phyloP scores from a whole-genome alignment of 2,888 invertebrate species.

The Minunthozetes semirufus region DNA sequence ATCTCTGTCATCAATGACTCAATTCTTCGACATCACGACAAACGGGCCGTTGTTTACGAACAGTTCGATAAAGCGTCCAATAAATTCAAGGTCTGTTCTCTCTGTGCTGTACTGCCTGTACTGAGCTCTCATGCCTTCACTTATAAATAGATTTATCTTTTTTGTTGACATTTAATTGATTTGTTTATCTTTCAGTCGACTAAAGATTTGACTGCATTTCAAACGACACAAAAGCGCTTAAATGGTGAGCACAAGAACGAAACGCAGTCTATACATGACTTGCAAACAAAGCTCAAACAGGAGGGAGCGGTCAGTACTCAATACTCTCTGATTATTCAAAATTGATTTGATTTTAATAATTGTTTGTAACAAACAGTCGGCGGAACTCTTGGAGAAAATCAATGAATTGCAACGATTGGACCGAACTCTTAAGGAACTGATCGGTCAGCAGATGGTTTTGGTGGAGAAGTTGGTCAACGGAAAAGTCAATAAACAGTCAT shows the following conservation, averaged over 20 bases:
- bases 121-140: no score
- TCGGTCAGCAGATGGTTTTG: slow-evolving; percentile 52
- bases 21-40: slow-evolving; percentile 56
- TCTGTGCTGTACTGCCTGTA: no score
- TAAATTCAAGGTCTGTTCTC: slow-evolving; percentile 52
- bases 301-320: slow-evolving; percentile 51
- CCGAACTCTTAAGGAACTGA: slow-evolving; percentile 47
- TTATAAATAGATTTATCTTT: not conserved
- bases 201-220: slow-evolving; percentile 54
- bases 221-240: slow-evolving; percentile 54
- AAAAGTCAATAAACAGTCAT: slow-evolving; percentile 57
- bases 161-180: no score
- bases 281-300: slow-evolving; percentile 54
- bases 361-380: not conserved
- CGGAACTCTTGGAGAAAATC: slow-evolving; percentile 39
- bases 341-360: no score
- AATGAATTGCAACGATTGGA: slow-evolving; percentile 58
- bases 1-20: slow-evolving; percentile 54
- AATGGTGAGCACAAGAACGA: slow-evolving; percentile 58
- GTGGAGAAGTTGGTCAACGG: slow-evolving; percentile 59
- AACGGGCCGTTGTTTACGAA: slow-evolving; percentile 57
- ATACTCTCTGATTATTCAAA: no score
- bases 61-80: slow-evolving; percentile 57
- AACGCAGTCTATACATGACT: slow-evolving; percentile 53
- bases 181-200: slow-evolving; percentile 45